Evolutionary conservation across 1,140 invertebrate genomes (phyloP).

Genomic region (Dendrolimus punctatus): DNA sequence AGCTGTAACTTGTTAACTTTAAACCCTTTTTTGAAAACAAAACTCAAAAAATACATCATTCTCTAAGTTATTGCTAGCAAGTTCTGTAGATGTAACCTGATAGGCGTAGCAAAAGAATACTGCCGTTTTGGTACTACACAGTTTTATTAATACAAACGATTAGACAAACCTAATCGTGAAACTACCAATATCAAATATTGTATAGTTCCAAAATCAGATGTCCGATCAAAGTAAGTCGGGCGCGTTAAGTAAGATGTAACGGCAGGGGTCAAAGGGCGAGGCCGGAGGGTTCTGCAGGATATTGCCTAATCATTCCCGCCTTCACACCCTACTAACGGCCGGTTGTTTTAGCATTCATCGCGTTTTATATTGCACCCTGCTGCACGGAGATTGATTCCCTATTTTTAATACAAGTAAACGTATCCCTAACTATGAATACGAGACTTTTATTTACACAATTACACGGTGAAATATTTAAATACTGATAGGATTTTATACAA

Average conservation of each 20-base stretch:
- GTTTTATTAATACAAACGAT: background rate
- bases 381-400: slow-evolving; percentile 43
- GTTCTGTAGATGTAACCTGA: no score
- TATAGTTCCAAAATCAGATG: slow-evolving; percentile 47
- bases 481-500: no score
- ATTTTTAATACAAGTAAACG: slow-evolving; percentile 35
- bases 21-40: no score
- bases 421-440: slow-evolving; percentile 17
- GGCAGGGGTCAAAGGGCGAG: slow-evolving; percentile 41
- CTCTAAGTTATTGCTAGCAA: no score
- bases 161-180: slow-evolving; percentile 1
- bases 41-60: no score
- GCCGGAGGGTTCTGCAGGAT: slow-evolving; percentile 44
- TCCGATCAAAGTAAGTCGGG: slow-evolving; percentile 49
- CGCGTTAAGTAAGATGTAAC: slow-evolving; percentile 62
- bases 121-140: no score
- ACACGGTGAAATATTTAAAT: no score
- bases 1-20: no score
- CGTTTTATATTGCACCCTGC: slow-evolving; percentile 28
- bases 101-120: no score
- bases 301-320: slow-evolving; percentile 65
- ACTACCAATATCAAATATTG: slow-evolving; percentile 35
- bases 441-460: no score
- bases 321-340: slow-evolving; percentile 60
- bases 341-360: slow-evolving; percentile 69